Conservation (phyloP, 2,797 vertebrate species). For the Gouania willdenowi region DNA sequence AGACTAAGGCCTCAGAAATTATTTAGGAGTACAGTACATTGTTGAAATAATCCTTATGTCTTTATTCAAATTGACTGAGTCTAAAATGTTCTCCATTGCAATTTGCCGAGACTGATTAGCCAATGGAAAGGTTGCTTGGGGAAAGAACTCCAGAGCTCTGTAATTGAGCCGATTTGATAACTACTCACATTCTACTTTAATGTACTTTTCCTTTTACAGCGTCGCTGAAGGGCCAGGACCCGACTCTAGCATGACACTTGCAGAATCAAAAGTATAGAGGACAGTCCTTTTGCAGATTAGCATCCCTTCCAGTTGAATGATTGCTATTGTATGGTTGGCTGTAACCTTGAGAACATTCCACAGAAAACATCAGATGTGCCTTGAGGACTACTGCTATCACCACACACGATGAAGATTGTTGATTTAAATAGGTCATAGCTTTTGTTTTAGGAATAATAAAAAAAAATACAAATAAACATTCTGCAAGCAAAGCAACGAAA, state of each 20-base stretch:
- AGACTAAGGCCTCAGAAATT: constrained; percentile 29
- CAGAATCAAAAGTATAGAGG: constrained; percentile 38
- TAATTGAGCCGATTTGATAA: constrained; percentile 68
- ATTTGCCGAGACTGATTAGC: constrained; percentile 67
- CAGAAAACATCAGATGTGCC: constrained; percentile 50
- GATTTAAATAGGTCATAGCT: no score
- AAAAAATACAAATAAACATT: no score
- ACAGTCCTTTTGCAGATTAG: constrained; percentile 17
- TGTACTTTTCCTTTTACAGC: constrained; percentile 46
- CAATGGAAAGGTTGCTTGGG: constrained; percentile 54
- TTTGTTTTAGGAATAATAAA: no score
- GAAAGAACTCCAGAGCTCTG: constrained; percentile 61
- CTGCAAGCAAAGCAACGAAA: background rate
- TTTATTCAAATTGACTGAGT: constrained; percentile 62
- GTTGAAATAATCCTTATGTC: constrained; percentile 62
- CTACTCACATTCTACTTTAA: constrained; percentile 44
- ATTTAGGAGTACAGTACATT: constrained; percentile 37
- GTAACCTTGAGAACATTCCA: constrained; percentile 23
- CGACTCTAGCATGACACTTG: constrained; percentile 31
- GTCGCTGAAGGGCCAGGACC: constrained; percentile 23
- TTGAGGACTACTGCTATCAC: background rate
- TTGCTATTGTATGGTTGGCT: constrained; percentile 26
- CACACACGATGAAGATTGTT: background rate
- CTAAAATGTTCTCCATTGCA: constrained; percentile 62
- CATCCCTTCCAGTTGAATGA: constrained; percentile 5